Conservation (phyloP, 2,113 vertebrate species). For the Megaleporinus macrocephalus region DNA sequence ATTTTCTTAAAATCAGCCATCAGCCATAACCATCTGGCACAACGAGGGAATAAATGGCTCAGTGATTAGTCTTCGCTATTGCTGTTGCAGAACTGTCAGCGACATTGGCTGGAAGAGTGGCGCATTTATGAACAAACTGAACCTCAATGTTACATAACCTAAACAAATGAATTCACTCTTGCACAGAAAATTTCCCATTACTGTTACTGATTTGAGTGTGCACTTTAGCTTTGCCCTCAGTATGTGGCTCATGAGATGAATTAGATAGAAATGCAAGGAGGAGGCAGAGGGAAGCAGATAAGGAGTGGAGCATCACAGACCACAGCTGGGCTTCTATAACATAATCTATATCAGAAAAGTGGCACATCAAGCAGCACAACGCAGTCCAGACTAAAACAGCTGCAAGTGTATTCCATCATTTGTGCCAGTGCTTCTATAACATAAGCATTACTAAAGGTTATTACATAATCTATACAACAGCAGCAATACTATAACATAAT, state of each 20-base stretch:
- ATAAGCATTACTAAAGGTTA: not conserved
- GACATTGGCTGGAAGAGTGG: not conserved
- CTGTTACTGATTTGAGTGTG: conserved; percentile 7
- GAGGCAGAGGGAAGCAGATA: not conserved
- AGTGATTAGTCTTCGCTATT: not conserved
- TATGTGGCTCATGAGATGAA: not conserved
- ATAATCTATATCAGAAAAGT: not conserved
- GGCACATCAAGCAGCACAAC: not conserved
- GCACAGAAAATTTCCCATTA: not conserved
- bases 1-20: conserved; percentile 17
- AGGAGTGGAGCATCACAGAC: not conserved
- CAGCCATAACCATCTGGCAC: not conserved
- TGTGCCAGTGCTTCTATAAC: not conserved
- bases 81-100: conserved; percentile 9
- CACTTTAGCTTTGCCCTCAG: not conserved
- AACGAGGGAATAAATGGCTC: not conserved
- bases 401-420: not conserved
- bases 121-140: conserved; percentile 21
- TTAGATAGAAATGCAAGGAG: conserved; percentile 12
- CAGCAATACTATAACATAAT: no score
- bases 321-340: not conserved
- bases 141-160: not conserved
- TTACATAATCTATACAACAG: not conserved
- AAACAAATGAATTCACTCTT: not conserved
- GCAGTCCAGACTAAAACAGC: not conserved